phyloP scores from a whole-genome alignment of 53 echinoderm and acorn worm species.

The Echinarachnius parma region DNA sequence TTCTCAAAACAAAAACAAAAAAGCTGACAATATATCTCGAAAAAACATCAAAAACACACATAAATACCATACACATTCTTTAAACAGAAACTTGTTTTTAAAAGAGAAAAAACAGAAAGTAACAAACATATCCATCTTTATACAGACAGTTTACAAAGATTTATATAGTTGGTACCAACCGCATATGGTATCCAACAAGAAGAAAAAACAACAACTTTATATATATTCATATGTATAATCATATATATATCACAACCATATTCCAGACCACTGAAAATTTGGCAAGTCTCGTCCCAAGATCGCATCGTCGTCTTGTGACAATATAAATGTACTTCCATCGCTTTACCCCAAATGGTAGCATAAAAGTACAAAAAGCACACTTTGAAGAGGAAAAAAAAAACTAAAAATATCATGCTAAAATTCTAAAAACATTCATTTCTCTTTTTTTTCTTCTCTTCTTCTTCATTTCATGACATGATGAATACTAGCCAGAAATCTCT shows the following conservation, averaged over 20 bases:
- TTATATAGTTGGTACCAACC: slow-evolving; percentile 39
- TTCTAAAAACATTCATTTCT: no score
- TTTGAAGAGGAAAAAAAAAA: no score
- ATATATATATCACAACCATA: slow-evolving; percentile 51
- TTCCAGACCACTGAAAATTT: slow-evolving; percentile 11
- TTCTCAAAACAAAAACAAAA: no score
- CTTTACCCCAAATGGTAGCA: no score
- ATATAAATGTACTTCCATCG: no score
- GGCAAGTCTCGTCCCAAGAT: no score
- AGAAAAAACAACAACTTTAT: slow-evolving; percentile 46
- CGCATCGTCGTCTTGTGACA: no score
- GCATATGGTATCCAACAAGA: slow-evolving; percentile 14
- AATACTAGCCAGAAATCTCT: no score
- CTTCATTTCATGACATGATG: no score
- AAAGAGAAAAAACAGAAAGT: slow-evolving; percentile 4
- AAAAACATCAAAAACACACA: slow-evolving; percentile 50
- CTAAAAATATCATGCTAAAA: no score
- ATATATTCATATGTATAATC: slow-evolving; percentile 29
- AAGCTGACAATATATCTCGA: slow-evolving; percentile 36
- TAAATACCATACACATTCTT: slow-evolving; percentile 48
- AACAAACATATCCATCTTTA: slow-evolving; percentile 33
- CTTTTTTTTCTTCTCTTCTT: no score
- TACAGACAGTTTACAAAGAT: slow-evolving; percentile 44
- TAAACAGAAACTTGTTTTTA: slow-evolving; percentile 50
- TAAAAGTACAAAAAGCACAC: no score